phyloP scores from a whole-genome alignment of 2,888 invertebrate species.

The Heteromyza rotundicornis region DNA sequence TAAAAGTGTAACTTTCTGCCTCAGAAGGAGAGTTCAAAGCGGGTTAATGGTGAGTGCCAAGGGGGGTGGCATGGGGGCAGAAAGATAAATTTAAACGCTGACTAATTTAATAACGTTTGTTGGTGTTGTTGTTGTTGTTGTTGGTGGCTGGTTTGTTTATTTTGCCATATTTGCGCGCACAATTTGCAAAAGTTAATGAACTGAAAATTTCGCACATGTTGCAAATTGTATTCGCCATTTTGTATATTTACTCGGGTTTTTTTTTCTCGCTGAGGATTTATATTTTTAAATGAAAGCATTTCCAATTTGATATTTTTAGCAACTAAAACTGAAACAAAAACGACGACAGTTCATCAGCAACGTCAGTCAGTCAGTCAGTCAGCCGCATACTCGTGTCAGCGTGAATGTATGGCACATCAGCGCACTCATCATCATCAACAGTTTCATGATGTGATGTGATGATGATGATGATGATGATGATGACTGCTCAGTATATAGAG shows the following conservation, averaged over 20 bases:
- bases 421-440: background rate
- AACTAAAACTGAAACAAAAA: constrained; percentile 3
- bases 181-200: background rate
- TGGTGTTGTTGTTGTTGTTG: too few species aligned
- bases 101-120: too few species aligned
- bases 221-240: background rate
- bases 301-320: background rate
- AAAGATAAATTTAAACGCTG: too few species aligned
- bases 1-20: too few species aligned
- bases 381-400: background rate
- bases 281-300: too few species aligned
- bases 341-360: background rate
- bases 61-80: too few species aligned
- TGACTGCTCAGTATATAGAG: too few species aligned
- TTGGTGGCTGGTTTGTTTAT: too few species aligned
- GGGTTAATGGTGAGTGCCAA: too few species aligned
- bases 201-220: constrained; percentile 1
- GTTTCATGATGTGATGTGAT: background rate
- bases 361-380: background rate
- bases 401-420: background rate
- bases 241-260: background rate
- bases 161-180: too few species aligned
- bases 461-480: background rate
- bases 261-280: too few species aligned
- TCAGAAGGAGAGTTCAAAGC: too few species aligned